Conservation (phyloP, 2,888 invertebrate species). For the Hypomecis punctinalis region DNA sequence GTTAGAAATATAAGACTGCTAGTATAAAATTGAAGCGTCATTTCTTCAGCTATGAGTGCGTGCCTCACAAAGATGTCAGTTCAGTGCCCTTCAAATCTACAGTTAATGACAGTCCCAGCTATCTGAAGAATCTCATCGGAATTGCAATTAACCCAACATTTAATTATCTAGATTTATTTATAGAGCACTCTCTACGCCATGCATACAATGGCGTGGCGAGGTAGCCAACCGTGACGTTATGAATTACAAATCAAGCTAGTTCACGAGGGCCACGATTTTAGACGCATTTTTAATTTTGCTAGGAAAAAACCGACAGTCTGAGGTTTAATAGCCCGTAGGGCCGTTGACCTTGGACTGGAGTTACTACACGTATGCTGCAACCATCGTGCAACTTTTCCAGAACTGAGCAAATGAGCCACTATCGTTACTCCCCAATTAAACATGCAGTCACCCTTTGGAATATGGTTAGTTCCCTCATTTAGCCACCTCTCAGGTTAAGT, state of each 20-base stretch:
- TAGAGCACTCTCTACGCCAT: conserved; percentile 48
- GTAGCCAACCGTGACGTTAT: conserved; percentile 59
- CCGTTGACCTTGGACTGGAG: conserved; percentile 54
- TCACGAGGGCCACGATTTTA: conserved; percentile 55
- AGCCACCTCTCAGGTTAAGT: neutral
- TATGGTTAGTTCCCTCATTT: neutral
- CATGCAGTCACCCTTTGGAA: neutral
- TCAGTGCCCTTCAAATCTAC: conserved; percentile 31
- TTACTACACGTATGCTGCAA: conserved; percentile 5
- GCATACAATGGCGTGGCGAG: conserved; percentile 47
- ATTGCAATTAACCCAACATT: conserved; percentile 47
- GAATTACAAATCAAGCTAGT: conserved; percentile 60
- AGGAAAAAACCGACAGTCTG: conserved; percentile 54
- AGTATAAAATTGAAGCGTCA: no score
- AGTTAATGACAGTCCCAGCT: conserved; percentile 20
- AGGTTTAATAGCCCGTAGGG: conserved; percentile 44
- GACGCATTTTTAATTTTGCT: conserved; percentile 58
- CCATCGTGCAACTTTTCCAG: no score
- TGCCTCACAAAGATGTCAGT: conserved; percentile 22
- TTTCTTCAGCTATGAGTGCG: neutral
- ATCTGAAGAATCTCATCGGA: conserved; percentile 33
- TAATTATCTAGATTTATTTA: conserved; percentile 45
- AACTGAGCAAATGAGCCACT: neutral
- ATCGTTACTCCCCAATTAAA: neutral
- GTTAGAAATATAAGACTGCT: neutral